Conservation (phyloP, 2,797 vertebrate species). For the Premnoplex brunnescens region DNA sequence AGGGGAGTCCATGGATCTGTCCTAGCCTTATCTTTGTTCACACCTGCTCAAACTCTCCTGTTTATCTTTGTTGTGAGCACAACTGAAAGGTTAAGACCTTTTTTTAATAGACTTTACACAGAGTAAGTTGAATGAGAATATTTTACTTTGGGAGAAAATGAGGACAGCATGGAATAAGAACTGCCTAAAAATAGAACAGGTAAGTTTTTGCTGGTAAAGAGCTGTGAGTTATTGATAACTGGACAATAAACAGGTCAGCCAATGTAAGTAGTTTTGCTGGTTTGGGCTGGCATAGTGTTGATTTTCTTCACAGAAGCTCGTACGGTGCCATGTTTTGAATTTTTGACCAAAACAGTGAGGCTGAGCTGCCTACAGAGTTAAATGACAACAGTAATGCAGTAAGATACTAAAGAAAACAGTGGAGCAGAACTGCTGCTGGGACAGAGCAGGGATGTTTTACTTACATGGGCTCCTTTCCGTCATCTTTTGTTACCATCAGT, state of each 20-base stretch:
- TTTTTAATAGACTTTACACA: neutral
- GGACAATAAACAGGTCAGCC: neutral
- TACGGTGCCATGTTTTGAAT: neutral
- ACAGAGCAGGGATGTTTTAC: neutral
- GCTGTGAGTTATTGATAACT: neutral
- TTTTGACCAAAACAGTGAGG: neutral
- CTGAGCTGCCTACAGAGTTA: neutral
- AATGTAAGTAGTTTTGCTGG: neutral
- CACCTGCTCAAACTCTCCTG: neutral
- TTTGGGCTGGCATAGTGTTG: neutral
- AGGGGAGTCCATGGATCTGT: neutral
- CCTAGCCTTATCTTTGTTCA: neutral
- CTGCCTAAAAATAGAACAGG: neutral
- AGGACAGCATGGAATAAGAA: neutral
- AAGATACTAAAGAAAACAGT: neutral
- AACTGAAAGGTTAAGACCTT: neutral
- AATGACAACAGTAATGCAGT: neutral
- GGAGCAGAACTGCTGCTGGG: neutral
- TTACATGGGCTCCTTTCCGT: neutral
- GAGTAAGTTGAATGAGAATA: neutral
- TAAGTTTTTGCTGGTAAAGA: neutral
- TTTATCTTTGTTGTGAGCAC: neutral
- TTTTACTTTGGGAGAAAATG: neutral
- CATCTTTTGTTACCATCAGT: neutral
- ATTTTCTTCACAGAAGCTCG: neutral